These are phyloP conservation scores for Zosterops japonicus DNA, from an alignment of 2,113 vertebrate species.

Conservation along the genomic window DNA sequence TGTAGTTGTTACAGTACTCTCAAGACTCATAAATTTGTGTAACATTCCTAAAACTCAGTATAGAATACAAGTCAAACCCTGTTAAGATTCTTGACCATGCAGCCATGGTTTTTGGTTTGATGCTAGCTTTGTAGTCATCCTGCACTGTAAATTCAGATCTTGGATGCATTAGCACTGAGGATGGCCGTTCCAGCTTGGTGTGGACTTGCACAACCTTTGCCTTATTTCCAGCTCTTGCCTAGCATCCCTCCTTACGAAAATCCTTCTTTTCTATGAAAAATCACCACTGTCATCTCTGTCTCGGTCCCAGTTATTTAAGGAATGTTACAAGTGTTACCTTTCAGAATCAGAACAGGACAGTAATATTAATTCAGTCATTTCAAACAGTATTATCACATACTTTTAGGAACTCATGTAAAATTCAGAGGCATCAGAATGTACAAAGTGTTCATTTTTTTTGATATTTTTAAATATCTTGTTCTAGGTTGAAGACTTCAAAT, in stretches of 20 bases:
- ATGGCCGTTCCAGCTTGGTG: neutral
- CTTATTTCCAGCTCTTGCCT: neutral
- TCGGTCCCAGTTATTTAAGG: neutral
- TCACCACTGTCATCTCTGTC: neutral
- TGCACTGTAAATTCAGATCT: neutral
- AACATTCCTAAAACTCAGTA: neutral
- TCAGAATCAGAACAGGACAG: neutral
- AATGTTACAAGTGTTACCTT: neutral
- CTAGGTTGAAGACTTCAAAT: neutral
- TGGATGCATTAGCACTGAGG: neutral
- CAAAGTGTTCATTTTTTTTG: neutral
- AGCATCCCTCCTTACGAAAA: neutral
- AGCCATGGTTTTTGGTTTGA: neutral
- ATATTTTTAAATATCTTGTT: neutral
- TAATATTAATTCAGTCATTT: neutral
- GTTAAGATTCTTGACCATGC: neutral
- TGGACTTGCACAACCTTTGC: neutral
- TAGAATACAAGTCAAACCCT: neutral
- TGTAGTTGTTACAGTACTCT: neutral
- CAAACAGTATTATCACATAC: neutral
- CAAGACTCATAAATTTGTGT: neutral
- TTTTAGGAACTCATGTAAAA: conserved; percentile 1
- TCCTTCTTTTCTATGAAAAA: neutral
- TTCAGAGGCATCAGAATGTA: neutral
- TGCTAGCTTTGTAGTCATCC: neutral